Base-by-base conservation (phyloP, 92 coral and sea anemone species). In the Parazoanthus atlanticus region DNA sequence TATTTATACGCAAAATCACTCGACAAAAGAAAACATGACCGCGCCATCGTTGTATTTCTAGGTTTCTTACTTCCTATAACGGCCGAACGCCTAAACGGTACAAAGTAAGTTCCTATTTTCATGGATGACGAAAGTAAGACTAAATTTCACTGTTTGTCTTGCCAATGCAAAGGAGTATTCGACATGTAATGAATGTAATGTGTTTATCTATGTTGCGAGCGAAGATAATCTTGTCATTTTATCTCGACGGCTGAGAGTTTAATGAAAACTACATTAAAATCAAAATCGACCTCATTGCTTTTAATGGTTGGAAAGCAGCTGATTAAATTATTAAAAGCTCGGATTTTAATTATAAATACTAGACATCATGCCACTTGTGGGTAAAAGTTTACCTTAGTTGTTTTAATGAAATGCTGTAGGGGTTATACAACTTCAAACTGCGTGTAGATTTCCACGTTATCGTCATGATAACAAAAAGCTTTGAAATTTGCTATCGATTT, bases 261-360 rank as follows among this genome's bases (percentile, higher is more conserved):
- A 70, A n/a, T 83, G 38, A 83, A 10, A 65, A 69, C 56, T 66
- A 21, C 26, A 36, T 69, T 34, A 25, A 46, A 67, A 28, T 5
- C 32, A 70, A 69, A 52, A 56, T 32, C 40, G 46, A 64, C 72
- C 46, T 66, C 32, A 11, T 3, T 34, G 31, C 21, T 38, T 16
- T 66, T 69, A 67, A 82, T 67, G 54, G 46, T 32, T 21, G 21
- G 17, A 12, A 6, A 10, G 64, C 76, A 66, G 86, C 77, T 82
- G 86, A 40, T 81, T 36, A 34, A 17, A 58, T 9, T 30, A 58
- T 54, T n/a, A 58, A 81, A 81, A 82, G 12, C 21, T 43, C 25
- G 40, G 77, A 36, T 66, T 82, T 66, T 82, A 65, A 66, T 66
- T 41, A 66, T 26, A 29, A 79, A 66, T 65, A 23, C 28, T 23